phyloP scores from a whole-genome alignment of 37 sponge, comb jelly and placozoan genomes.

The Lycopodina hypogea region DNA sequence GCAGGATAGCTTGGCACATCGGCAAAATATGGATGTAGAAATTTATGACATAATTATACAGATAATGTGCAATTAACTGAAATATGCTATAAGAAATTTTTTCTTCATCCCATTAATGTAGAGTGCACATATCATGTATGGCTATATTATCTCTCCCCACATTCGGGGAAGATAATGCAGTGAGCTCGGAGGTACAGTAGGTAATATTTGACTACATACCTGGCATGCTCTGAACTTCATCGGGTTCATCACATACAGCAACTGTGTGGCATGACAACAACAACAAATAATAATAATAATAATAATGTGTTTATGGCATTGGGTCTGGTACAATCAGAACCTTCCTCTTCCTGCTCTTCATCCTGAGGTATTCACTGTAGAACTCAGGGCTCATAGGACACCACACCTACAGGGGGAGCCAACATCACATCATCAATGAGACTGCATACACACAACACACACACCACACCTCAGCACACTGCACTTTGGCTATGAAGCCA shows the following conservation, averaged over 20 bases:
- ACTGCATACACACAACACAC: not conserved
- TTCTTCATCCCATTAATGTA: no score
- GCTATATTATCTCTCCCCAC: no score
- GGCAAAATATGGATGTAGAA: no score
- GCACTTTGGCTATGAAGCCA: conserved; percentile 94
- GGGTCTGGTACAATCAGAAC: conserved; percentile 13
- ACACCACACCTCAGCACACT: conserved; percentile 90
- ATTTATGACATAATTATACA: no score
- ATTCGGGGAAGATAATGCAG: no score
- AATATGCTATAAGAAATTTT: no score
- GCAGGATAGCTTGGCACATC: no score
- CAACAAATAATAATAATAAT: not conserved
- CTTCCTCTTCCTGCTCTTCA: conserved; percentile 81
- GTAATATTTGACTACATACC: conserved; percentile 41
- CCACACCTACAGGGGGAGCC: conserved; percentile 73
- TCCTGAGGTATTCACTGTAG: conserved; percentile 92
- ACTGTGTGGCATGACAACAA: conserved; percentile 31
- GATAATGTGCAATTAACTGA: no score
- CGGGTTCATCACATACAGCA: conserved; percentile 98
- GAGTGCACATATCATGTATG: no score
- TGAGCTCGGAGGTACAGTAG: no score
- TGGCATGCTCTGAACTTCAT: conserved; percentile 95
- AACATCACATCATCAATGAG: not conserved
- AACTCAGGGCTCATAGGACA: conserved; percentile 98
- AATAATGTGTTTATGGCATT: not conserved